Conservation (phyloP, 2,797 vertebrate species). For the Botia almorhae region DNA sequence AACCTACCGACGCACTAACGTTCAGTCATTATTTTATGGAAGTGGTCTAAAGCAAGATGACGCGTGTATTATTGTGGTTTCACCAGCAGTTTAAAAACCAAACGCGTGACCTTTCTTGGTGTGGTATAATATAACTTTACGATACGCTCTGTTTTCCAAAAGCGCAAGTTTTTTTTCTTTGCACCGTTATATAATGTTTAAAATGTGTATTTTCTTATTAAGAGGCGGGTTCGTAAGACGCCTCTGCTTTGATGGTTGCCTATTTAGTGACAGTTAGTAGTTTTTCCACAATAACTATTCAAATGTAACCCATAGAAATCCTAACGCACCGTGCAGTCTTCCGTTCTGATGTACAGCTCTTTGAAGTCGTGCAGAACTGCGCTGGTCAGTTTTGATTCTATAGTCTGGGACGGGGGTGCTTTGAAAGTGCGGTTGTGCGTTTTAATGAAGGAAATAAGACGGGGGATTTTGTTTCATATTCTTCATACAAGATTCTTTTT, state of each 20-base stretch:
- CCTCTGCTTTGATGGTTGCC: conserved; percentile 83
- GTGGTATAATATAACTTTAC: background rate
- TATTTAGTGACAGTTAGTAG: conserved; percentile 88
- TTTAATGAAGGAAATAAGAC: conserved; percentile 90
- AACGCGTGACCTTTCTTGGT: background rate
- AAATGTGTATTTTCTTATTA: background rate
- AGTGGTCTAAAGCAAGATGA: background rate
- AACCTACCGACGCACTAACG: conserved; percentile 35
- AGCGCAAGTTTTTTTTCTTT: background rate
- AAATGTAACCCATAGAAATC: conserved; percentile 92
- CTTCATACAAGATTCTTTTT: conserved; percentile 89
- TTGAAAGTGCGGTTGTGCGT: conserved; percentile 83
- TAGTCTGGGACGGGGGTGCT: conserved; percentile 83
- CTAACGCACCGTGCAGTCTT: conserved; percentile 94
- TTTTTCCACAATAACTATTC: conserved; percentile 84
- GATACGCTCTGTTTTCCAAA: background rate
- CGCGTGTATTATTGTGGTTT: background rate
- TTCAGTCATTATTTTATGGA: background rate
- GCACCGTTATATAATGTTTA: background rate
- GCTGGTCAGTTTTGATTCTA: conserved; percentile 92
- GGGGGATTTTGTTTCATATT: conserved; percentile 88
- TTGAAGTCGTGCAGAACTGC: conserved; percentile 91
- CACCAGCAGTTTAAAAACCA: background rate
- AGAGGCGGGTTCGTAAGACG: conserved; percentile 61
- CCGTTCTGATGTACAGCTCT: conserved; percentile 87